Conservation (phyloP, 2,888 invertebrate genomes). For the Leucophora obtusa region DNA sequence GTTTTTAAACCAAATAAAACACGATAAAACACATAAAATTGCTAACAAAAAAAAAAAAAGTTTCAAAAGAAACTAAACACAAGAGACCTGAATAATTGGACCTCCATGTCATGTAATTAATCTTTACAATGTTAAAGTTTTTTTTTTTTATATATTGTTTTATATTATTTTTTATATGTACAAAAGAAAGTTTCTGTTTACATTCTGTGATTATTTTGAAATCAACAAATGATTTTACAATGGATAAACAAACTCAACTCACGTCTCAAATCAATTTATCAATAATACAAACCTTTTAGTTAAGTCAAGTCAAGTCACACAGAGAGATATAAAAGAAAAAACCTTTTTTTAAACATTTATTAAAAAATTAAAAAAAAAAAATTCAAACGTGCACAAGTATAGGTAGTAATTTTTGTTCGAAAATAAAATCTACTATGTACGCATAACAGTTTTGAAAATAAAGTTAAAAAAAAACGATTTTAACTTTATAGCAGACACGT, state of each 20-base stretch:
- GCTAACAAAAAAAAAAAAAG: neutral
- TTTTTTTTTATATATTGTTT: neutral
- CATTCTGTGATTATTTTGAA: slow-evolving; percentile 17
- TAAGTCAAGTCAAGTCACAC: neutral
- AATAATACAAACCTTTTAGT: slow-evolving; percentile 50
- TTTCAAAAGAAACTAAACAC: neutral
- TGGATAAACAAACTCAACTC: slow-evolving; percentile 52
- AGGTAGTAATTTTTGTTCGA: slow-evolving; percentile 28
- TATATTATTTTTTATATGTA: neutral
- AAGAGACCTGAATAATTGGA: slow-evolving; percentile 32
- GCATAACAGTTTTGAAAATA: neutral
- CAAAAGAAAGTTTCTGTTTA: neutral
- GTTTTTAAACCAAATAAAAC: neutral
- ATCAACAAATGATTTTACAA: slow-evolving; percentile 23
- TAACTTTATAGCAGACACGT: slow-evolving; percentile 8
- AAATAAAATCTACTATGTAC: neutral
- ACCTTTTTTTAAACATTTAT: slow-evolving; percentile 1
- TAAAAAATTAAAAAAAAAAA: neutral
- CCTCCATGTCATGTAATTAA: slow-evolving; percentile 28
- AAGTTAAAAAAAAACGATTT: neutral
- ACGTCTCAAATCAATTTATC: slow-evolving; percentile 62
- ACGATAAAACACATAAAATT: neutral
- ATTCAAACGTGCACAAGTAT: slow-evolving; percentile 21
- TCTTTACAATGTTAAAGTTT: slow-evolving; percentile 3
- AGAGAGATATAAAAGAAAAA: neutral